Evolutionary conservation across 2,797 vertebrate genomes (phyloP).

Genomic region (Hippocampus kuda): DNA sequence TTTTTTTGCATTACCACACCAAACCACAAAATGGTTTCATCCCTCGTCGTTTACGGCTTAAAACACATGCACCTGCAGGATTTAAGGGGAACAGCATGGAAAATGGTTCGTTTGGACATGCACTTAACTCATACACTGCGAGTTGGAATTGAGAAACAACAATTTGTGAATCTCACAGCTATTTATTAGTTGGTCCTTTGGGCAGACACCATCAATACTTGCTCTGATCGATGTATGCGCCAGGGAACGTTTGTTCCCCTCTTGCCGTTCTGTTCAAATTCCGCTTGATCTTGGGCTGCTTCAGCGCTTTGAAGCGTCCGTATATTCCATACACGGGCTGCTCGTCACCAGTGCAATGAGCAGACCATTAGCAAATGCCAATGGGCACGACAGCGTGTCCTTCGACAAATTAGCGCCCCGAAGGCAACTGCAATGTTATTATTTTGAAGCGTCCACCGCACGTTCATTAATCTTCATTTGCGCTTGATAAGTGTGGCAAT

Average conservation of each 20-base stretch:
- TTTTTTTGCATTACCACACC: neutral
- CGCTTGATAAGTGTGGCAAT: conserved; percentile 63
- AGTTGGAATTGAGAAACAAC: neutral
- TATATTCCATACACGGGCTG: conserved; percentile 14
- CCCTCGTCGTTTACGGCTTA: neutral
- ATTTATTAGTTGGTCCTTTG: conserved; percentile 63
- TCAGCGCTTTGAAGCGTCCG: neutral
- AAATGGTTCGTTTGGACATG: neutral
- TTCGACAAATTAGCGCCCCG: conserved; percentile 64
- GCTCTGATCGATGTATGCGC: conserved; percentile 65
- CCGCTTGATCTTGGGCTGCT: neutral
- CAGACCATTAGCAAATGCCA: conserved; percentile 63
- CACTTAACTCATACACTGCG: neutral
- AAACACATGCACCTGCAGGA: neutral
- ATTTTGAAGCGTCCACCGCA: conserved; percentile 60
- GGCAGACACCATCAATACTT: conserved; percentile 67
- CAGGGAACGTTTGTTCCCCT: conserved; percentile 26
- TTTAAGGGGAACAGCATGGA: neutral
- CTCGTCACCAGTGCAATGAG: conserved; percentile 39
- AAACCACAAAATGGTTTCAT: neutral
- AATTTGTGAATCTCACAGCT: conserved; percentile 37
- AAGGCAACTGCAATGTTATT: conserved; percentile 66
- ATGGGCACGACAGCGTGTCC: conserved; percentile 63
- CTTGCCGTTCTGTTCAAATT: neutral
- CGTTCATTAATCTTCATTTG: conserved; percentile 70